phyloP scores from a whole-genome alignment of 2,888 invertebrate species.

The Drosophila nr. perissopoda region DNA sequence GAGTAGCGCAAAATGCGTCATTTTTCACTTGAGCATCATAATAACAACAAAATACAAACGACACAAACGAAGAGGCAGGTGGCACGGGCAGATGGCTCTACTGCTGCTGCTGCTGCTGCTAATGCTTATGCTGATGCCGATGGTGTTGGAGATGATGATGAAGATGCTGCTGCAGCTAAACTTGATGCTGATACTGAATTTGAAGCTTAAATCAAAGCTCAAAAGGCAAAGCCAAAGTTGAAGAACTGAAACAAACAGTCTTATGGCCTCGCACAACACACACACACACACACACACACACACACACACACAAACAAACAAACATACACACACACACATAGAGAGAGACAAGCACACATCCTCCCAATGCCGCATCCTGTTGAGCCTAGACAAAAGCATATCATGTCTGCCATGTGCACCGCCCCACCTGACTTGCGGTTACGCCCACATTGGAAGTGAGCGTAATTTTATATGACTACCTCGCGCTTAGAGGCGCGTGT shows the following conservation, averaged over 20 bases:
- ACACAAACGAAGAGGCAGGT: neutral
- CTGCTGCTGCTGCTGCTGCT: neutral
- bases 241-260: slow-evolving; percentile 52
- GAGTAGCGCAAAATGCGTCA: slow-evolving; percentile 64
- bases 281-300: slow-evolving; percentile 15
- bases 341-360: neutral
- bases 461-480: slow-evolving; percentile 51
- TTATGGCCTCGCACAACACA: slow-evolving; percentile 28
- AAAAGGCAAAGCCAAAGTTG: slow-evolving; percentile 26
- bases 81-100: slow-evolving; percentile 15
- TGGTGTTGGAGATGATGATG: neutral
- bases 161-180: slow-evolving; percentile 15
- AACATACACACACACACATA: slow-evolving; percentile 26
- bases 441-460: slow-evolving; percentile 39
- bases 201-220: slow-evolving; percentile 36
- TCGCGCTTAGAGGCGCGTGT: slow-evolving; percentile 58
- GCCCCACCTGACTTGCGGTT: neutral
- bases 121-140: neutral
- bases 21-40: slow-evolving; percentile 69
- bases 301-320: neutral
- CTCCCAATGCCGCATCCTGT: slow-evolving; percentile 46
- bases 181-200: slow-evolving; percentile 15
- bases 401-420: slow-evolving; percentile 57
- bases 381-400: slow-evolving; percentile 67
- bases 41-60: slow-evolving; percentile 45